Conservation (phyloP, 2,888 invertebrate genomes). For the Linnaemya tessellans region DNA sequence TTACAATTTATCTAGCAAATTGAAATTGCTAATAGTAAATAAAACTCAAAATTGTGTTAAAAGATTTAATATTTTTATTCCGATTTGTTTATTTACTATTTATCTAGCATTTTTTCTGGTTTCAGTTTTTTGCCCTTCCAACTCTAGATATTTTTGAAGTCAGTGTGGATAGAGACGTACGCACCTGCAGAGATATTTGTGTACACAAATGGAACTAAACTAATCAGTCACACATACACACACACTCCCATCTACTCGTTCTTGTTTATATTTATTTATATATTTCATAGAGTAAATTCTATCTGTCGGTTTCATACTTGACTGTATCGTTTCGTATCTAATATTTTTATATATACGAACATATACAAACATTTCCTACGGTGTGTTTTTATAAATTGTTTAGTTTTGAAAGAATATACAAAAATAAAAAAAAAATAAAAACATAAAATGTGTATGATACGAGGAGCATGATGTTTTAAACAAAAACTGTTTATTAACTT, state of each 20-base stretch:
- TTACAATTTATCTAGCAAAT: constrained; percentile 27
- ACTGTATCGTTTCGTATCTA: constrained; percentile 8
- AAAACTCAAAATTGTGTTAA: constrained; percentile 1
- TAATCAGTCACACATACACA: constrained; percentile 39
- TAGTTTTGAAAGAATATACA: constrained; percentile 14
- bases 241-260: too few species aligned
- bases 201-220: neutral
- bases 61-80: neutral
- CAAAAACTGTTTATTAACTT: constrained; percentile 24
- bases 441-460: constrained; percentile 12
- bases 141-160: constrained; percentile 7
- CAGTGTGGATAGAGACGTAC: neutral
- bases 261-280: neutral
- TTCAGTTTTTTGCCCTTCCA: neutral
- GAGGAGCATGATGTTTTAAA: constrained; percentile 12
- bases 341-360: neutral
- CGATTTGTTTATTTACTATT: constrained; percentile 13
- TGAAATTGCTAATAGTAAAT: constrained; percentile 37
- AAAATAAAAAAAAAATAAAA: neutral
- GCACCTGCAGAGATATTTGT: constrained; percentile 29
- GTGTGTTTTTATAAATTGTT: constrained; percentile 40
- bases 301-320: constrained; percentile 11
- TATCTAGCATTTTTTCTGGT: constrained; percentile 17
- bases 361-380: constrained; percentile 15
- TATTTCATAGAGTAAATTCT: constrained; percentile 24